Conservation (phyloP, 2,888 invertebrate species). For the Copidosoma aretas region DNA sequence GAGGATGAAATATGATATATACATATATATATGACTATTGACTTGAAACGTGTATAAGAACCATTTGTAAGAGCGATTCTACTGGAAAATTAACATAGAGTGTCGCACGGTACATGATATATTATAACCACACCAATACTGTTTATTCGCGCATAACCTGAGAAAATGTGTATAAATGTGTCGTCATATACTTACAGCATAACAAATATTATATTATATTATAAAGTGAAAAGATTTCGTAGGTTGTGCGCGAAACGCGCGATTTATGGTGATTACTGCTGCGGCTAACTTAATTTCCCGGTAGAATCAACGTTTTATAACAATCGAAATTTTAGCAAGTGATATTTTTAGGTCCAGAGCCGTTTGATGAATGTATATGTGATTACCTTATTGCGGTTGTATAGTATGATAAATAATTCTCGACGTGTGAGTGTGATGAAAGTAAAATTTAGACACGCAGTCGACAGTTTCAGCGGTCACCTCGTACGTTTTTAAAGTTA, state of each 20-base stretch:
- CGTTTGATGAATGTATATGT: slow-evolving; percentile 41
- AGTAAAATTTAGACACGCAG: slow-evolving; percentile 11
- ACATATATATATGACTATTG: slow-evolving; percentile 13
- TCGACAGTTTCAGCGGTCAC: slow-evolving; percentile 8
- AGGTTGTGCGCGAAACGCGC: neutral
- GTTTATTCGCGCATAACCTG: slow-evolving; percentile 10
- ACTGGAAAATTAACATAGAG: slow-evolving; percentile 10
- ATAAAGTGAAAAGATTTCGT: slow-evolving; percentile 4
- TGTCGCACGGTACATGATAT: slow-evolving; percentile 8
- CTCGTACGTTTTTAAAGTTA: neutral
- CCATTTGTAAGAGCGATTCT: slow-evolving; percentile 16
- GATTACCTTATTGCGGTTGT: slow-evolving; percentile 31
- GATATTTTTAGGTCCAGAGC: slow-evolving; percentile 39
- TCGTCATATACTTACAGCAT: slow-evolving; percentile 5
- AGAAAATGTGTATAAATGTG: slow-evolving; percentile 26
- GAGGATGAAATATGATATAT: slow-evolving; percentile 15
- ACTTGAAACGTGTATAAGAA: slow-evolving; percentile 27
- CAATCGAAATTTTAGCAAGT: slow-evolving; percentile 31
- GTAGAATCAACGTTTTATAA: slow-evolving; percentile 24
- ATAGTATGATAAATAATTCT: slow-evolving; percentile 17
- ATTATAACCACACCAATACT: slow-evolving; percentile 13
- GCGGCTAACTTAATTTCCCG: slow-evolving; percentile 3
- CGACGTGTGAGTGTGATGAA: slow-evolving; percentile 12
- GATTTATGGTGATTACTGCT: slow-evolving; percentile 13
- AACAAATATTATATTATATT: slow-evolving; percentile 18